A percentile compares a stretch with the other conserved stretches of the same genome.
phyloP scores from a whole-genome alignment of 2,888 invertebrate species.

The Leistus spinibarbis region DNA sequence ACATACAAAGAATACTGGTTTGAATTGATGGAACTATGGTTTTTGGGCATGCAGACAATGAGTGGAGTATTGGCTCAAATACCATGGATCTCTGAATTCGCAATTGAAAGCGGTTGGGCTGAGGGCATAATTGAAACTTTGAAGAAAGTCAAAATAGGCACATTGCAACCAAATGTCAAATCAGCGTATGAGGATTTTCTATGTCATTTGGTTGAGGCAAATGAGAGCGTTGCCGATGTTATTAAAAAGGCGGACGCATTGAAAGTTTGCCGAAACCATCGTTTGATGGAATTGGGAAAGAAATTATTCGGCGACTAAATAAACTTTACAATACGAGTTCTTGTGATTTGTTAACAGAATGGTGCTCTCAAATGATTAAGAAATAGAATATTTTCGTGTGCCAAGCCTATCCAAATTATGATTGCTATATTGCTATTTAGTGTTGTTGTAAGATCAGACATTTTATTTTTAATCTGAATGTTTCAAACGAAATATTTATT shows the following conservation, averaged over 20 bases:
- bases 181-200: slow-evolving; percentile 91
- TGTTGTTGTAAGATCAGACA: not conserved
- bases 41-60: slow-evolving; percentile 92
- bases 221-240: slow-evolving; percentile 73
- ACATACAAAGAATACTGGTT: slow-evolving; percentile 87
- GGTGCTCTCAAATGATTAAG: slow-evolving; percentile 1
- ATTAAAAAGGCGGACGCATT: slow-evolving; percentile 83
- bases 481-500: not conserved
- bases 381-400: slow-evolving; percentile 14
- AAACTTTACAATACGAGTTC: not conserved
- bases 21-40: slow-evolving; percentile 91
- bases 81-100: slow-evolving; percentile 90
- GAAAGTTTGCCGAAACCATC: slow-evolving; percentile 82
- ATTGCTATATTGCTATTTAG: not conserved
- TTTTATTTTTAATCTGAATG: not conserved
- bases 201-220: slow-evolving; percentile 82
- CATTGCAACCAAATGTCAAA: slow-evolving; percentile 81
- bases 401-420: not conserved
- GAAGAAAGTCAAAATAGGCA: slow-evolving; percentile 81
- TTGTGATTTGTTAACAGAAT: not conserved
- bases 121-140: slow-evolving; percentile 84
- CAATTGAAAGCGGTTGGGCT: slow-evolving; percentile 93
- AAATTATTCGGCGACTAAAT: slow-evolving; percentile 82
- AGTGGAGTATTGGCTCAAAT: slow-evolving; percentile 79
- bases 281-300: slow-evolving; percentile 89